Evolutionary conservation across 2,888 invertebrate species (phyloP).

Genomic region (Drosophila pseudotakahashii): DNA sequence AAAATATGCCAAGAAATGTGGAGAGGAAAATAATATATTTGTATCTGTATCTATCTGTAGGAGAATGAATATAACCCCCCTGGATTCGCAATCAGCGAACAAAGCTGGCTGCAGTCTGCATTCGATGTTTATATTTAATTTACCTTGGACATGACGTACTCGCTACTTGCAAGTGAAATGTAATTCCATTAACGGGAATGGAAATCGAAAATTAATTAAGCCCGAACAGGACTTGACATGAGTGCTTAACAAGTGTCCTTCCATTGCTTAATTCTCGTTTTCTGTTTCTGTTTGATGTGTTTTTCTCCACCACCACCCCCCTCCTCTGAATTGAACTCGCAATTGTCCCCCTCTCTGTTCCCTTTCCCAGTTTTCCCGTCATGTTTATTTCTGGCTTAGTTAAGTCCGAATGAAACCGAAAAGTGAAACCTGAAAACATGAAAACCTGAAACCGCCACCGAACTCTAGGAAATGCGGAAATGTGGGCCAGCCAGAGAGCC

Average conservation of each 20-base stretch:
- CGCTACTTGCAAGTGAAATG: slow-evolving; percentile 14
- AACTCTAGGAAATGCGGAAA: slow-evolving; percentile 31
- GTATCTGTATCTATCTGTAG: background rate
- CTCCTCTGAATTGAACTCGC: background rate
- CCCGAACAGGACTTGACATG: slow-evolving; percentile 27
- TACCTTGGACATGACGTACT: slow-evolving; percentile 1
- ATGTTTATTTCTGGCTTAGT: slow-evolving; percentile 50
- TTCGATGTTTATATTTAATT: slow-evolving; percentile 14
- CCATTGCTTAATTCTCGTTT: slow-evolving; percentile 15
- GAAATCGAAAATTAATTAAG: slow-evolving; percentile 40
- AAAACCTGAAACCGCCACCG: slow-evolving; percentile 22
- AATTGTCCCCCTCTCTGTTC: background rate
- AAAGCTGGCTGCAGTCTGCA: background rate
- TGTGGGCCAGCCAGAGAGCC: slow-evolving; percentile 27
- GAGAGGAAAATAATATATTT: background rate
- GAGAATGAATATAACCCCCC: background rate
- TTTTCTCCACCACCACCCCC: background rate
- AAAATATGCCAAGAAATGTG: slow-evolving; percentile 2
- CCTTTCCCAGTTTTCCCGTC: background rate
- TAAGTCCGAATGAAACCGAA: slow-evolving; percentile 27
- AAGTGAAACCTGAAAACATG: slow-evolving; percentile 36
- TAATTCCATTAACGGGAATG: slow-evolving; percentile 32
- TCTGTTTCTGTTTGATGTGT: slow-evolving; percentile 19
- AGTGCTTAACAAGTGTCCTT: slow-evolving; percentile 39
- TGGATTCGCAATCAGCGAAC: background rate